Base-by-base conservation (phyloP, 2,888 invertebrate species). In the Tinea semifulvella region DNA sequence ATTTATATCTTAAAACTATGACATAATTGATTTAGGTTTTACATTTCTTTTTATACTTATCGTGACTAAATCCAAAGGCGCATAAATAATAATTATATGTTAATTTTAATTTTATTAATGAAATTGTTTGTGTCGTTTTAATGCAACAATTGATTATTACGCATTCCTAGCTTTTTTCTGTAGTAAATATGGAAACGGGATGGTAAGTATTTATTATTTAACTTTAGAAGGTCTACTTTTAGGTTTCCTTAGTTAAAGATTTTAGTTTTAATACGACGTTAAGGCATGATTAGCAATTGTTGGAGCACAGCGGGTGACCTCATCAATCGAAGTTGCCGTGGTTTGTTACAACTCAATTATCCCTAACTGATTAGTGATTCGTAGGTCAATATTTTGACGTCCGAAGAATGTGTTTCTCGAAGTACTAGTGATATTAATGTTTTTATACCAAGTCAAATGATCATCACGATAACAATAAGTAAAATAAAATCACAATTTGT, bases 131-230 rank as follows among this genome's bases (percentile, higher is more conserved):
- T n/a, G n/a, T n/a, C n/a, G n/a, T n/a, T n/a, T n/a, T n/a, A n/a
- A n/a, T n/a, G n/a, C n/a, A n/a, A n/a, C n/a, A n/a, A 42, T 46
- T 45, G 44, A 54, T 50, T 48, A 53, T 54, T 51, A 52, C 61
- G 60, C 65, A 65, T 65, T 67, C 64, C 65, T 64, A 52, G 55
- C 20, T 44, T 35, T 25, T 28, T 43, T 42, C 28, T 42, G 26
- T 22, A 19, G 44, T 16, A 11, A 46, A 43, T 31, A 55, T 47
- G 59, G 56, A 59, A 65, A 64, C n/a, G 64, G 65, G 57, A 58
- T 58, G 63, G 65, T 64, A 54, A 58, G 61, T 69, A 68, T 70
- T 68, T 69, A 68, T 70, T 68, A 55, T 63, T 63, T 65, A 62
- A 50, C 58, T 50, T 57, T 60, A 62, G 52, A 53, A 56, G 57